Conservation (phyloP, 2,888 invertebrate species). For the Xestia rhomboidea region DNA sequence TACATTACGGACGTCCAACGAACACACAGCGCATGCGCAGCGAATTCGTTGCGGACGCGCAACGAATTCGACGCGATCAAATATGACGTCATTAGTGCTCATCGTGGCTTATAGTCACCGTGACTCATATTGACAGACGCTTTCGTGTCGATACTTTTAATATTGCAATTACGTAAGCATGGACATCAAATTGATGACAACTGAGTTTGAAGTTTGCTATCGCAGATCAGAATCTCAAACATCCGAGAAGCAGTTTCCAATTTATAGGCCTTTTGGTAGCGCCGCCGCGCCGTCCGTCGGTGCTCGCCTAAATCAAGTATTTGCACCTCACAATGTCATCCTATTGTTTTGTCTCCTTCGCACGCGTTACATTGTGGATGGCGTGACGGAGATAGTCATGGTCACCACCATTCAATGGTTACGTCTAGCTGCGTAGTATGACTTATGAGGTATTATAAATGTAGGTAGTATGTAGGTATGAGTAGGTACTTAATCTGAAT, state of each 20-base stretch:
- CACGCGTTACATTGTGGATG: background rate
- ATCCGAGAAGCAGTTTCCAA: conserved; percentile 33
- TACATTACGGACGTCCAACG: too few relatives aligned
- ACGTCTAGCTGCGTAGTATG: conserved; percentile 13
- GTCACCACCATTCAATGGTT: conserved; percentile 40
- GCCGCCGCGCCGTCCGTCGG: background rate
- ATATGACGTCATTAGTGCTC: too few relatives aligned
- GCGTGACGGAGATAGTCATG: conserved; percentile 33
- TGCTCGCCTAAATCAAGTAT: conserved; percentile 19
- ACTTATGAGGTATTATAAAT: background rate
- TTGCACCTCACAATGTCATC: conserved; percentile 29
- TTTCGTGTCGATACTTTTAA: too few relatives aligned
- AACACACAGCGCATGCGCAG: too few relatives aligned
- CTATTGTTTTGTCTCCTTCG: conserved; percentile 39
- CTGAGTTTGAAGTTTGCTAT: too few relatives aligned
- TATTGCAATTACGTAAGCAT: too few relatives aligned
- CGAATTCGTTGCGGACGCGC: too few relatives aligned
- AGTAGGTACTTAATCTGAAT: conserved; percentile 6
- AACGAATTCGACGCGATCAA: too few relatives aligned
- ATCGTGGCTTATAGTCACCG: too few relatives aligned
- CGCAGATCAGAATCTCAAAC: too few relatives aligned
- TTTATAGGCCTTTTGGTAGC: conserved; percentile 28
- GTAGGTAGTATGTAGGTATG: background rate
- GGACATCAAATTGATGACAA: too few relatives aligned
- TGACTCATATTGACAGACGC: too few relatives aligned